phyloP scores from a whole-genome alignment of 2,888 invertebrate species.

The Eulithis prunata region DNA sequence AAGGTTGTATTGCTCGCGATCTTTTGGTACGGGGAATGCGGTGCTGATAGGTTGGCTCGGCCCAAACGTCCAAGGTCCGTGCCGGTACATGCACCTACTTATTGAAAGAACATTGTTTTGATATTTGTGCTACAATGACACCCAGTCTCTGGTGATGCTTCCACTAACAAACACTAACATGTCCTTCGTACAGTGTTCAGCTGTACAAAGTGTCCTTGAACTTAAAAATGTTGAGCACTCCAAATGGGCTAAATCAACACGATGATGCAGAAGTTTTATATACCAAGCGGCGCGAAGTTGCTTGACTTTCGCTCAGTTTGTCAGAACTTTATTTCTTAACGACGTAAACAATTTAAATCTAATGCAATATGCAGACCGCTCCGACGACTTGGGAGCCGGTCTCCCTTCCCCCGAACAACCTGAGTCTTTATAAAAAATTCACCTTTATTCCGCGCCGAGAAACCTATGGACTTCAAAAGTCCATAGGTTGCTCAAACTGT shows the following conservation, averaged over 20 bases:
- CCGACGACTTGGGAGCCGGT: conserved; percentile 57
- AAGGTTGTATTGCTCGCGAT: too few species aligned
- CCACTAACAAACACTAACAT: too few species aligned
- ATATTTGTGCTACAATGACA: too few species aligned
- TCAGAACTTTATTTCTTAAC: conserved; percentile 78
- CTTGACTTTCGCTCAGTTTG: conserved; percentile 60
- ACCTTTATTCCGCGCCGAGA: conserved; percentile 61
- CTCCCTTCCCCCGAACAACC: conserved; percentile 55
- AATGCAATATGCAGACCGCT: conserved; percentile 79
- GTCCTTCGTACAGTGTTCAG: too few species aligned
- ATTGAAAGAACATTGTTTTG: too few species aligned
- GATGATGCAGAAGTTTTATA: conserved; percentile 58
- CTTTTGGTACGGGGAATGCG: too few species aligned
- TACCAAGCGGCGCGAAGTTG: conserved; percentile 54
- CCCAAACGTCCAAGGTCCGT: too few species aligned
- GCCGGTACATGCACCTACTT: too few species aligned
- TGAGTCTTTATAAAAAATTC: conserved; percentile 73
- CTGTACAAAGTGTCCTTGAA: background rate
- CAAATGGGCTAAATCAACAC: conserved; percentile 38
- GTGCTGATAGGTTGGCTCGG: too few species aligned
- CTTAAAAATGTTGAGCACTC: background rate
- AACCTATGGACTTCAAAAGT: conserved; percentile 49
- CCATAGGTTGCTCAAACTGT: conserved; percentile 50
- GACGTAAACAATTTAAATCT: conserved; percentile 83
- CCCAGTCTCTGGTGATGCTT: too few species aligned